Base-by-base conservation (phyloP, 2,888 invertebrate species). In the Pristionchus mayeri region DNA sequence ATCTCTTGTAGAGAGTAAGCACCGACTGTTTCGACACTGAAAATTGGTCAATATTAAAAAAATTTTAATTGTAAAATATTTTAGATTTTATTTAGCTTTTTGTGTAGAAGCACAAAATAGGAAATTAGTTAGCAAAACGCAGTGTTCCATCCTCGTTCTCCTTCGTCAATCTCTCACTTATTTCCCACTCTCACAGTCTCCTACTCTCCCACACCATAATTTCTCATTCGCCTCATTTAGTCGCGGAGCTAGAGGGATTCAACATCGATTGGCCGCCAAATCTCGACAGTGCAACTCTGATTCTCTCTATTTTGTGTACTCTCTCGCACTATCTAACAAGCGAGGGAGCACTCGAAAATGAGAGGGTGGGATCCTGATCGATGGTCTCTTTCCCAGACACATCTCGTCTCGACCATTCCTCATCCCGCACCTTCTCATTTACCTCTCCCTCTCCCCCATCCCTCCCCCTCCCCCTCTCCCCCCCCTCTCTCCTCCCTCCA, bases 1-100 rank as follows among this genome's bases (percentile, higher is more conserved):
- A 92, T 4, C 92, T 88, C 67, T 87, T 88, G 87, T 92, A 89
- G 79, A 92, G 88, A 75, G 89, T 91, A 24, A 90, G 85, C 54
- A 92, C 90, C 27, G 90, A 90, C 54, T 87, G 87, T 34, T 90
- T 87, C 50, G 91, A 91, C 50, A 91, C 91, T 91, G 86, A 82
- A 88, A 85, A 40, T 40, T n/a, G 34, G 6, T 63, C 63, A 63
- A 27, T 13, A 63, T 34, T 63, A 13, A 44, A 44, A 44, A 44
- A 9, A 44, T n/a, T n/a, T n/a, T n/a, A n/a, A n/a, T n/a, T n/a
- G n/a, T n/a, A n/a, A n/a, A n/a, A n/a, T n/a, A n/a, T n/a, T n/a
- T n/a, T n/a, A n/a, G n/a, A n/a, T n/a, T n/a, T n/a, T n/a, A n/a
- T n/a, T n/a, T n/a, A n/a, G n/a, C n/a, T n/a, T n/a, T n/a, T n/a